These are phyloP conservation scores for Brenthis ino DNA, from an alignment of 2,888 invertebrate species.

Conservation along the genomic window DNA sequence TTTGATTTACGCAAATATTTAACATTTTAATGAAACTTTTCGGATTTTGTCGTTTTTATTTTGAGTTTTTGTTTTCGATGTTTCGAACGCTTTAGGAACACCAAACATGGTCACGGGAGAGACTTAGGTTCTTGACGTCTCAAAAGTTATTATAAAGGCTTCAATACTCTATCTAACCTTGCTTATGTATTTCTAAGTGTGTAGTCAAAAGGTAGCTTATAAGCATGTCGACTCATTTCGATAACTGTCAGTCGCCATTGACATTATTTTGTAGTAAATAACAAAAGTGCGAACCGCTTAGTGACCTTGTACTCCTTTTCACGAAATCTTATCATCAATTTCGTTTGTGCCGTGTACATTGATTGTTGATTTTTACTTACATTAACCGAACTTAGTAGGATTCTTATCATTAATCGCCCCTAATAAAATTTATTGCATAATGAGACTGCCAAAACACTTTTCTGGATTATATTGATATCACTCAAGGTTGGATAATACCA, in stretches of 20 bases:
- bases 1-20: too few relatives aligned
- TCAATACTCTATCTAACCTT: constrained; percentile 2
- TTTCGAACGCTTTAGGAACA: too few relatives aligned
- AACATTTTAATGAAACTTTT: too few relatives aligned
- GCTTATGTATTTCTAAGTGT: constrained; percentile 1
- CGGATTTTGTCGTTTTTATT: too few relatives aligned
- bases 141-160: too few relatives aligned
- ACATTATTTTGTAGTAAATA: constrained; percentile 61
- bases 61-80: too few relatives aligned
- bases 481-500: constrained; percentile 3
- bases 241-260: constrained; percentile 54
- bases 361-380: constrained; percentile 27
- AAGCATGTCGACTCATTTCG: constrained; percentile 29
- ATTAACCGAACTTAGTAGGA: constrained; percentile 21
- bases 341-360: constrained; percentile 38
- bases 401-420: constrained; percentile 23
- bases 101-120: too few relatives aligned
- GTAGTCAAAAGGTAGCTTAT: constrained; percentile 21
- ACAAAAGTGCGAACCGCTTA: constrained; percentile 53
- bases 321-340: constrained; percentile 59
- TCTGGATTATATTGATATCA: constrained; percentile 17
- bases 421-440: constrained; percentile 1
- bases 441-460: constrained; percentile 11
- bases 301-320: constrained; percentile 64
- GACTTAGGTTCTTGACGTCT: too few relatives aligned